Conservation (phyloP, 1,140 invertebrate genomes). For the Formica selysi region DNA sequence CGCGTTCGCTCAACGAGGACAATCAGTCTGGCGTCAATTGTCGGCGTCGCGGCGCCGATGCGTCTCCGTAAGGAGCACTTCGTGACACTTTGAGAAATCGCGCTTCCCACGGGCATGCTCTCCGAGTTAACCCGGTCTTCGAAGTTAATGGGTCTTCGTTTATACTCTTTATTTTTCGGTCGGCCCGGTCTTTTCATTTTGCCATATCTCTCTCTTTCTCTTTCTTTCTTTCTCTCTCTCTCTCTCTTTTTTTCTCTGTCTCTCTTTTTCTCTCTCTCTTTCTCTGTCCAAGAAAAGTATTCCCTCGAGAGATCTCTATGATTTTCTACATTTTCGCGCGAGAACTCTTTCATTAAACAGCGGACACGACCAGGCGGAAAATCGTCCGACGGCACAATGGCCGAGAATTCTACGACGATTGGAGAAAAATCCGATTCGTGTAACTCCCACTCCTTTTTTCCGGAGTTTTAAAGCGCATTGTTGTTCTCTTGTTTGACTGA, state of each 20-base stretch:
- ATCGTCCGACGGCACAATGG: conserved; percentile 47
- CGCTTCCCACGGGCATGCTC: conserved; percentile 42
- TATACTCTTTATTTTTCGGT: conserved; percentile 42
- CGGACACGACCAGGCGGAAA: conserved; percentile 49
- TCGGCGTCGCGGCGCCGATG: conserved; percentile 43
- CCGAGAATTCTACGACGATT: conserved; percentile 50
- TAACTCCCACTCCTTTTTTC: neutral
- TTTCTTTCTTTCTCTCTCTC: neutral
- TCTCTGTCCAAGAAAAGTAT: too few relatives aligned
- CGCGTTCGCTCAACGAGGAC: conserved; percentile 19
- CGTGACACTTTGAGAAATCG: conserved; percentile 59
- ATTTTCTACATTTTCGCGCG: conserved; percentile 56
- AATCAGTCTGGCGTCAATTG: conserved; percentile 38
- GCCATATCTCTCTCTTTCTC: neutral
- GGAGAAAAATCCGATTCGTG: conserved; percentile 55
- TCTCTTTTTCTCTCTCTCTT: too few relatives aligned
- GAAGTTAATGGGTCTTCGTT: conserved; percentile 50
- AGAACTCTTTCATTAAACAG: conserved; percentile 57
- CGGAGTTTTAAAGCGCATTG: conserved; percentile 35
- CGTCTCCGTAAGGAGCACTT: conserved; percentile 45
- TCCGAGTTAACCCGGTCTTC: conserved; percentile 45
- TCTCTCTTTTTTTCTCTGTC: neutral
- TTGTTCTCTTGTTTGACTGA: conserved; percentile 57
- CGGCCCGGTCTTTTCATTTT: neutral
- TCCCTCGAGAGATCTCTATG: conserved; percentile 26